Evolutionary conservation across 2,797 vertebrate genomes (phyloP).

Genomic region (Choloepus didactylus): DNA sequence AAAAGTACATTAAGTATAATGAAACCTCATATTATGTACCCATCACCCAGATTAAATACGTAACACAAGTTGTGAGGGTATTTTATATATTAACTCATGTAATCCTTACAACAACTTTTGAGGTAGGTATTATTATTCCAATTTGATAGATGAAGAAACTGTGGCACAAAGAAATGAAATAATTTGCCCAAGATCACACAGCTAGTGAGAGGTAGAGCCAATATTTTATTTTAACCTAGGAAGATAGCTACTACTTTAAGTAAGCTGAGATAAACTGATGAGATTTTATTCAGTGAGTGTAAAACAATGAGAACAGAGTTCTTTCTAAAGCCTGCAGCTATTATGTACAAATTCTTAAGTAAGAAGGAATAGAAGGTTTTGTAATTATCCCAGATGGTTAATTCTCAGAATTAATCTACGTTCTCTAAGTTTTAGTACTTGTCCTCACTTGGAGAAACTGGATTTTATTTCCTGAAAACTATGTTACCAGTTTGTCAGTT

Average conservation of each 20-base stretch:
- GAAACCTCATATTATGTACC: accelerated
- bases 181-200: neutral
- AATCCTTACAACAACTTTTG: neutral
- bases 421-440: neutral
- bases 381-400: neutral
- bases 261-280: neutral
- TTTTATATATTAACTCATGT: neutral
- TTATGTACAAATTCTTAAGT: neutral
- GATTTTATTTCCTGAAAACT: conserved; percentile 20
- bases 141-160: conserved; percentile 7
- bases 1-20: neutral
- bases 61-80: neutral
- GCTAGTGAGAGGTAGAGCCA: neutral
- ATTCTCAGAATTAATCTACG: neutral
- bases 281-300: neutral
- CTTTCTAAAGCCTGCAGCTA: neutral
- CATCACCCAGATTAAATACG: neutral
- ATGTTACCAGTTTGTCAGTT: neutral
- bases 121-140: neutral
- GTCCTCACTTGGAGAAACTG: neutral
- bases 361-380: neutral
- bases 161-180: neutral
- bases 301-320: neutral
- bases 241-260: neutral
- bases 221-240: neutral